Evolutionary conservation across 2,113 vertebrate genomes (phyloP).

Genomic region (Eulacestoma nigropectus): DNA sequence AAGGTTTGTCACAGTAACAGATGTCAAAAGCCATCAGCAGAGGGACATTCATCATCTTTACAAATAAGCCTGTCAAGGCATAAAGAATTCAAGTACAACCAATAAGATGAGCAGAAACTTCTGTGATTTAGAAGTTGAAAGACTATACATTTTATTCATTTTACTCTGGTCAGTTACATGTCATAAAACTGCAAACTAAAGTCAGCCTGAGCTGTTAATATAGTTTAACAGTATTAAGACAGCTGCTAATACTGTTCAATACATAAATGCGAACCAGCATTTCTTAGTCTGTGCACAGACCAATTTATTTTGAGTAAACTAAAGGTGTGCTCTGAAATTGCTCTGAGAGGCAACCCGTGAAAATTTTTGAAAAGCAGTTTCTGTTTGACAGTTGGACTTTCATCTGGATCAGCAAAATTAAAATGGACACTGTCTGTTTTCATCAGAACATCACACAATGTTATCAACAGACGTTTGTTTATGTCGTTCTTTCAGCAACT

Average conservation of each 20-base stretch:
- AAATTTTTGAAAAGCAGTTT: neutral
- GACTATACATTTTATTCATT: neutral
- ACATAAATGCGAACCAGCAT: neutral
- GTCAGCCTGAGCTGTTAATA: neutral
- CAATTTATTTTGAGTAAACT: neutral
- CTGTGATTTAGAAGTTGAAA: neutral
- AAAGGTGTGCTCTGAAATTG: neutral
- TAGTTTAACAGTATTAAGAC: neutral
- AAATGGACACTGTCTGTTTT: neutral
- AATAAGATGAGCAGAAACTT: neutral
- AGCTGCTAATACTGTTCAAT: too few relatives aligned
- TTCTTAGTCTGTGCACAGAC: neutral
- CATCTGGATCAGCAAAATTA: neutral
- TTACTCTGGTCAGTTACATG: neutral
- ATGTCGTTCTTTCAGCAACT: neutral
- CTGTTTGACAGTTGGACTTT: neutral
- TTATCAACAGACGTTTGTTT: neutral
- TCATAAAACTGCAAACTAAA: neutral
- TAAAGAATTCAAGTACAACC: neutral
- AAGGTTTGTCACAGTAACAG: neutral
- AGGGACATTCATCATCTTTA: neutral
- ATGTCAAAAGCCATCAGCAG: neutral
- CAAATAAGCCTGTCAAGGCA: neutral
- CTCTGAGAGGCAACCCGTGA: neutral
- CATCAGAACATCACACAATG: neutral